These are phyloP conservation scores for Leuciscus idus DNA, from an alignment of 2,113 vertebrate species.

Conservation along the genomic window DNA sequence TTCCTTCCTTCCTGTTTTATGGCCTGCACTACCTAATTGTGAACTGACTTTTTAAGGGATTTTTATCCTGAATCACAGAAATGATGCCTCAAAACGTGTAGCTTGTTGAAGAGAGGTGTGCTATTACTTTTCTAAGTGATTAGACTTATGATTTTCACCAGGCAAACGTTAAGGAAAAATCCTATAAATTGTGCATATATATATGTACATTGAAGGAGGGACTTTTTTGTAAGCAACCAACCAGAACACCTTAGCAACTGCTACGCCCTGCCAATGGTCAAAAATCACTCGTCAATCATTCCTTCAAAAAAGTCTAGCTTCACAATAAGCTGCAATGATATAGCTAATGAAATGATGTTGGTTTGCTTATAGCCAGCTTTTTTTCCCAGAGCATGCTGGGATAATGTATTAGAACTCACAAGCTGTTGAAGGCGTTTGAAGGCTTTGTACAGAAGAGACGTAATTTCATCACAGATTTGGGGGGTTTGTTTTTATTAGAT, in stretches of 20 bases:
- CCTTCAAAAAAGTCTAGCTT: not conserved
- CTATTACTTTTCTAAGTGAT: not conserved
- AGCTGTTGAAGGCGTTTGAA: slow-evolving; percentile 27
- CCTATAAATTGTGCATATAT: not conserved
- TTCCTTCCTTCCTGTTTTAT: not conserved
- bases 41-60: not conserved
- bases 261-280: not conserved
- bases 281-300: not conserved
- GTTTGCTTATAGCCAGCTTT: not conserved
- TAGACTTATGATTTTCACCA: not conserved
- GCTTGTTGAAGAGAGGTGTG: slow-evolving; percentile 1
- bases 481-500: slow-evolving; percentile 38
- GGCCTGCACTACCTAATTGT: not conserved
- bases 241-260: not conserved
- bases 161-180: not conserved
- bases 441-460: not conserved
- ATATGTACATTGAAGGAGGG: not conserved
- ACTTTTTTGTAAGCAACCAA: not conserved
- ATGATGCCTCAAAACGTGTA: not conserved
- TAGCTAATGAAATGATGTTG: slow-evolving; percentile 15
- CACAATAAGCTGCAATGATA: not conserved
- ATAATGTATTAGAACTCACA: slow-evolving; percentile 43
- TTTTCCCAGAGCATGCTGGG: slow-evolving; percentile 35
- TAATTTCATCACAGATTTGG: slow-evolving; percentile 46
- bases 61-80: not conserved